A percentile compares a stretch with the other conserved stretches of the same genome.
Evolutionary conservation across 2,888 invertebrate species (phyloP).

Genomic region (Tetragnatha montana): DNA sequence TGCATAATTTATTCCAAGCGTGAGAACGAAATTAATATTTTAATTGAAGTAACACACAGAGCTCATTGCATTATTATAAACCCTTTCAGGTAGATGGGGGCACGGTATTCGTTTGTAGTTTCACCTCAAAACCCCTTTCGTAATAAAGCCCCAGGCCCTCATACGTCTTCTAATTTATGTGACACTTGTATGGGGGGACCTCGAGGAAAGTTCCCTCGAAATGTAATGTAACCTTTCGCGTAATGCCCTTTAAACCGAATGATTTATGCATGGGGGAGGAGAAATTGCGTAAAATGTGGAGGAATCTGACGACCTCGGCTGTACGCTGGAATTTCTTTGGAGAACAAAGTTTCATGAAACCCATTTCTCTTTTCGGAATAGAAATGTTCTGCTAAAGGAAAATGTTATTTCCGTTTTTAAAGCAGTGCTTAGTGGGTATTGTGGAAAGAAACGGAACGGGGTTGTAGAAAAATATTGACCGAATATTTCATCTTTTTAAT

Average conservation of each 20-base stretch:
- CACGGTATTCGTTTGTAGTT: too few relatives aligned
- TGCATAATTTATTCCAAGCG: too few relatives aligned
- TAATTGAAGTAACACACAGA: too few relatives aligned
- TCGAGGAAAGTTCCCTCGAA: not conserved
- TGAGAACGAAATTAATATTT: too few relatives aligned
- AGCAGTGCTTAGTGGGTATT: too few relatives aligned
- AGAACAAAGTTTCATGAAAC: not conserved
- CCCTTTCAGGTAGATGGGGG: too few relatives aligned
- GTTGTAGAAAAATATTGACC: too few relatives aligned
- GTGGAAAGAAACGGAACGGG: too few relatives aligned
- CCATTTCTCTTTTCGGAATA: not conserved
- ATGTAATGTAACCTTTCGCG: not conserved
- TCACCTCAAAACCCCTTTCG: not conserved
- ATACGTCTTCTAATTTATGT: not conserved
- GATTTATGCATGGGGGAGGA: not conserved
- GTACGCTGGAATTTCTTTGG: not conserved
- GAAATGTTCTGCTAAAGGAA: not conserved
- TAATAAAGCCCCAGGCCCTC: not conserved
- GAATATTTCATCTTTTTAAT: too few relatives aligned
- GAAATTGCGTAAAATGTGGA: not conserved
- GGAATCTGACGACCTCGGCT: not conserved
- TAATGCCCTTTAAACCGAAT: not conserved
- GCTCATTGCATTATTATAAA: too few relatives aligned
- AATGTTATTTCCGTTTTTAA: not conserved
- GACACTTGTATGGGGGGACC: not conserved